Base-by-base conservation (phyloP, 2,797 vertebrate species). In the Coracias cyanogaster region DNA sequence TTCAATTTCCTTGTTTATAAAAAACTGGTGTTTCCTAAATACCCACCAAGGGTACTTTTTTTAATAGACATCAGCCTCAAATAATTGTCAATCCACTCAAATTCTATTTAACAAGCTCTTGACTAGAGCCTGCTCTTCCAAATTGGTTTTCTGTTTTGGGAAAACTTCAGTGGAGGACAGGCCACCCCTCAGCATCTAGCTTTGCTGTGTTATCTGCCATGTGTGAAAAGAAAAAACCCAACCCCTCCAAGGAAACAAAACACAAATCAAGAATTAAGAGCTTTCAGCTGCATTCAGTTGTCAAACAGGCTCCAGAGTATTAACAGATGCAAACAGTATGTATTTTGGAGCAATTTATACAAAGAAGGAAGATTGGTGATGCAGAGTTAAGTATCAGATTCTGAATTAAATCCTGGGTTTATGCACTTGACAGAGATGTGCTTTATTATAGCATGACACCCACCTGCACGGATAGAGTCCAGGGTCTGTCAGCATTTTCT, bases 221-320 rank as follows among this genome's bases (percentile, higher is more conserved):
- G 5, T 48, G 12, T 22, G 58, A 37, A 51, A 86, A 85, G 7
- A 33, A 87, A 67, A 64, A 54, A 17, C 57, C 49, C 48, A 78
- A 29, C 6, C 39, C 25, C 21, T 25, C 12, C 3, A 6, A 46
- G 58, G 71, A 46, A 5, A 0, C 54, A 77, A 82, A 93, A 86
- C 8, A 71, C 41, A 89, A 90, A 94, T 82, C 43, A 91, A 46
- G 82, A 94, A 91, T 76, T 70, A 88, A 97, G 95, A 91, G 87
- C 51, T 90, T 91, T 91, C 96, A 96, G 96, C 96, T 97, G 94
- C 86, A 48, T 86, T 94, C 61, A 31, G 86, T 89, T 93, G 77
- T 93, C 87, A 95, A 90, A 95, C 87, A 91, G 82, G 71, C 92
- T 86, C 66, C 94, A 71, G 91, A 97, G 83, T 82, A 80, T 65